Evolutionary conservation across 2,888 invertebrate genomes (phyloP).

Genomic region (Crioceris asparagi): DNA sequence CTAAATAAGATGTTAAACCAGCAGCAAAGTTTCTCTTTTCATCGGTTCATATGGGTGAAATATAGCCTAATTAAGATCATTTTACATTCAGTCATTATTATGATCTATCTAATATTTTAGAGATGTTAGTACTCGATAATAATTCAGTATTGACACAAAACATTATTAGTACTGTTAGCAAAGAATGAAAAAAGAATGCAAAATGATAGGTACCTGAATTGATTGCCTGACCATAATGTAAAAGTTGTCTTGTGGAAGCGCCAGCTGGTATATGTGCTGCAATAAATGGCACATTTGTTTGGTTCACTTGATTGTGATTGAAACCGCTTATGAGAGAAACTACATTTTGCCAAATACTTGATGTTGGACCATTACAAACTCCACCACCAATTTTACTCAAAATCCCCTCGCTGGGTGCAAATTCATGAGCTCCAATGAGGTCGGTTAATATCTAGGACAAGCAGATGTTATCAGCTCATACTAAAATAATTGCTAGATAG

Average conservation of each 20-base stretch:
- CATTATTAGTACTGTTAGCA: too few species aligned
- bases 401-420: constrained; percentile 49
- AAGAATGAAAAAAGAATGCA: too few species aligned
- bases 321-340: constrained; percentile 31
- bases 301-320: constrained; percentile 28
- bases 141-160: too few species aligned
- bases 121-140: too few species aligned
- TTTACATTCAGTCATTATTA: too few species aligned
- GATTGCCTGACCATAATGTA: constrained; percentile 61
- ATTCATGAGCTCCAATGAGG: constrained; percentile 46
- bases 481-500: too few species aligned
- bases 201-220: constrained; percentile 35
- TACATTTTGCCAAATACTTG: constrained; percentile 25
- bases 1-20: too few species aligned
- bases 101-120: too few species aligned
- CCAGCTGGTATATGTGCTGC: constrained; percentile 28
- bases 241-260: constrained; percentile 51
- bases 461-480: constrained; percentile 1
- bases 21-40: too few species aligned
- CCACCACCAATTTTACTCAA: constrained; percentile 27
- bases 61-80: too few species aligned
- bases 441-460: constrained; percentile 11
- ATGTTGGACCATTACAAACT: constrained; percentile 4
- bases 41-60: too few species aligned
- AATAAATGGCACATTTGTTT: constrained; percentile 22